Conservation (phyloP, 2,113 vertebrate genomes). For the Hemiprocne comata region DNA sequence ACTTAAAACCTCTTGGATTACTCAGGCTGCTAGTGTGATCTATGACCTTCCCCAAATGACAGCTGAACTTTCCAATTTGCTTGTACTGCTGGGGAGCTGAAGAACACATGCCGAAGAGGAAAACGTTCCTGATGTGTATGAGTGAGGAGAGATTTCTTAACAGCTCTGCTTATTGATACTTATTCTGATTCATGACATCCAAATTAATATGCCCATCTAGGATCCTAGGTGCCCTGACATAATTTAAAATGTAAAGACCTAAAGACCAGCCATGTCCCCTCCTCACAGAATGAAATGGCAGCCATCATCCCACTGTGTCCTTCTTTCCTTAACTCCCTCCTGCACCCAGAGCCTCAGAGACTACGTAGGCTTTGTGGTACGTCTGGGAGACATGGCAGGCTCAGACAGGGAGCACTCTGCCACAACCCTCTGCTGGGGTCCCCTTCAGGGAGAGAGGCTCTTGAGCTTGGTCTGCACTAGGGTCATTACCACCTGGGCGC, state of each 20-base stretch:
- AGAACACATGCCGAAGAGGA: constrained; percentile 71
- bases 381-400: neutral
- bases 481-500: neutral
- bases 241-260: neutral
- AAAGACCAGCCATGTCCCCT: neutral
- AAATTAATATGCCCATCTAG: neutral
- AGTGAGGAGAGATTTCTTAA: constrained; percentile 67
- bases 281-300: neutral
- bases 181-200: neutral
- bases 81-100: constrained; percentile 65
- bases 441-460: neutral
- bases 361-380: rapidly evolving
- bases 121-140: constrained; percentile 71
- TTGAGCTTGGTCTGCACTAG: neutral
- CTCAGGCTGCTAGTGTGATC: constrained; percentile 79
- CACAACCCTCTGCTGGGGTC: neutral
- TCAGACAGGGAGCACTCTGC: neutral
- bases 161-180: constrained; percentile 27
- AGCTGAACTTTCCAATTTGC: constrained; percentile 82
- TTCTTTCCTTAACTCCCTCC: neutral
- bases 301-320: neutral
- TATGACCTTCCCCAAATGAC: constrained; percentile 81
- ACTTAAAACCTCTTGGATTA: constrained; percentile 84
- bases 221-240: neutral
- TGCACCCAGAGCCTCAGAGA: neutral